Conservation (phyloP, 2,797 vertebrate genomes). For the Galaxias olidus region DNA sequence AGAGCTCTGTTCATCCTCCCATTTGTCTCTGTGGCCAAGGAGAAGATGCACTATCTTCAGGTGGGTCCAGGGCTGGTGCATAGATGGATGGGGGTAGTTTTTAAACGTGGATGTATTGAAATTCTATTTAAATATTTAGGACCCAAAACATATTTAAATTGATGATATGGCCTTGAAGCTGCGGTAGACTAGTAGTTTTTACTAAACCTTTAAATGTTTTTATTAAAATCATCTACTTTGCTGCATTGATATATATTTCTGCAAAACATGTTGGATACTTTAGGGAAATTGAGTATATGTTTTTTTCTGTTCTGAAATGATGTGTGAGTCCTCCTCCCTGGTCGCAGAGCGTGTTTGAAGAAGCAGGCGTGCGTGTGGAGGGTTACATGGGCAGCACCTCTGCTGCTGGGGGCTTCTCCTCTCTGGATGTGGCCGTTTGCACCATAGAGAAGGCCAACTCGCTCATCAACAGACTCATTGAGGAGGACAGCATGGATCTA, state of each 20-base stretch:
- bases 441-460: constrained; percentile 98
- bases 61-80: constrained; percentile 52
- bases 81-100: background rate
- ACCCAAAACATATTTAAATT: too few relatives aligned
- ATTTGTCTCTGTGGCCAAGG: constrained; percentile 96
- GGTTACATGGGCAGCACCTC: constrained; percentile 92
- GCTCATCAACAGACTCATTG: constrained; percentile 91
- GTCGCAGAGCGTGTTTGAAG: constrained; percentile 89
- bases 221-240: too few relatives aligned
- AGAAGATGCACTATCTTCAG: constrained; percentile 95
- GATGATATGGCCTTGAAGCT: too few relatives aligned
- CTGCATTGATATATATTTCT: too few relatives aligned
- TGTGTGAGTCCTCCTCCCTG: constrained; percentile 6
- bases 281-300: background rate
- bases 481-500: constrained; percentile 85
- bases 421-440: constrained; percentile 92
- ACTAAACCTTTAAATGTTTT: too few relatives aligned
- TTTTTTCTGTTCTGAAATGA: constrained; percentile 4
- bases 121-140: too few relatives aligned
- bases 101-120: too few relatives aligned
- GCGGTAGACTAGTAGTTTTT: too few relatives aligned
- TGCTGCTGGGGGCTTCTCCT: constrained; percentile 80
- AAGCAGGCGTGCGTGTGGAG: constrained; percentile 88
- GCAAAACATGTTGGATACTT: too few relatives aligned
- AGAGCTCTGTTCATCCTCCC: constrained; percentile 96